Conservation (phyloP, 2,888 invertebrate species). For the Aphrophora alni region DNA sequence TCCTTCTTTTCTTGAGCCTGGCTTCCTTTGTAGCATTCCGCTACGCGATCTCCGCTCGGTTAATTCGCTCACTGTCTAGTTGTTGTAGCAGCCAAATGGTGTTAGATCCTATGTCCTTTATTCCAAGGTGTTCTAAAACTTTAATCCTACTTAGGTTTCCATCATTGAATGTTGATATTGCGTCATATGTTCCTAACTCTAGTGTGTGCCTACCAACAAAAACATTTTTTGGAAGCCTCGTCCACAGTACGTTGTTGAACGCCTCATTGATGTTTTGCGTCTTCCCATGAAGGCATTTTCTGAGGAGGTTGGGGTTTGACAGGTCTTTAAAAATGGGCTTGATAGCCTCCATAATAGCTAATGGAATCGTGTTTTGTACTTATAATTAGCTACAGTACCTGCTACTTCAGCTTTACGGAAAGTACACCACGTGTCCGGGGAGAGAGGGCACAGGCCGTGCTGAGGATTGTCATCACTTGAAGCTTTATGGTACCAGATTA, state of each 20-base stretch:
- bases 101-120: background rate
- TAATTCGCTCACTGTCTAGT: too few relatives aligned
- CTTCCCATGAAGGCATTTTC: slow-evolving; percentile 22
- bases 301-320: background rate
- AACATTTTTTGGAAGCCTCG: slow-evolving; percentile 18
- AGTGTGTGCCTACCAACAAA: slow-evolving; percentile 4
- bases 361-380: background rate
- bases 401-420: background rate
- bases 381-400: background rate
- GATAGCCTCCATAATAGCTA: background rate
- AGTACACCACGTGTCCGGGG: background rate
- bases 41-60: background rate
- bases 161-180: slow-evolving; percentile 11
- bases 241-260: slow-evolving; percentile 9
- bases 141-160: background rate
- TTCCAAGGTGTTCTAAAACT: background rate
- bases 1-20: slow-evolving; percentile 3
- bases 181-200: background rate
- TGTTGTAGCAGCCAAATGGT: background rate
- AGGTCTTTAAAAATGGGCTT: slow-evolving; percentile 3
- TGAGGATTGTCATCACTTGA: background rate
- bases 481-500: slow-evolving; percentile 11
- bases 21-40: slow-evolving; percentile 11
- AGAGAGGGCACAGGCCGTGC: background rate
- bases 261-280: slow-evolving; percentile 14